Evolutionary conservation across 2,888 invertebrate species (phyloP), one percentile per base, ranked within the genome.

Genomic region (Sabatieria punctata): DNA sequence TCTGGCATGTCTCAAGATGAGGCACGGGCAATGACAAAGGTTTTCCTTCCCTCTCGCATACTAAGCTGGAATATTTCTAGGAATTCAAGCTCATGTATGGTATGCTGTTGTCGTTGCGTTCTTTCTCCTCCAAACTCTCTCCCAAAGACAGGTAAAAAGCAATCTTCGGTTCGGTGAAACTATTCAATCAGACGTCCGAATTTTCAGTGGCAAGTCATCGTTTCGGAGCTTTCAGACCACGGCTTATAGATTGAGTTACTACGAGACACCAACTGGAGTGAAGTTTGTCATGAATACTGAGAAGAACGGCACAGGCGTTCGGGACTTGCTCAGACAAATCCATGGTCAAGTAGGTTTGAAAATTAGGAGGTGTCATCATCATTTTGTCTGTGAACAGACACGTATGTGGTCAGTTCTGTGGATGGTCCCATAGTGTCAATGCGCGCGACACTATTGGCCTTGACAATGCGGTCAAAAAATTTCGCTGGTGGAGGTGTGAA

Each of bases 81-180:
- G 93, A 95, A 73, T 86, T 84, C 15, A 93, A 95, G 67, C 70
- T 95, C 45, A 88, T 95, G 78, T 95, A 91, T 69, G 95, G 95
- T 36, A 91, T 95, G 89, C 69, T 95, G 26, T 88, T 83, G 67
- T 95, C 95, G 1, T 81, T 97, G 43, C 89, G 93, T 66, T 93
- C 91, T 0, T 95, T 97, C 73, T 85, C 89, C 1, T 78, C 77
- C 54, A 88, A 91, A 73, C 84, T 97, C 65, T 89, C 93, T 2
- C 91, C 93, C 0, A 72, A 79, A 43, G 93, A 93, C 67, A 59
- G 67, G 66, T 69, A 30, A n/a, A n/a, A n/a, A 11, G 30, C 30
- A 30, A 30, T 8, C 30, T 8, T 15, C 30, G 15, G 30, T 11
- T 8, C 8, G 8, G 30, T 8, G 30, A 8, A 8, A 30, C 8